Percentiles rank a stretch among this genome's conserved stretches.
Conservation (phyloP, 2,888 invertebrate genomes). For the Dexiosoma caninum region DNA sequence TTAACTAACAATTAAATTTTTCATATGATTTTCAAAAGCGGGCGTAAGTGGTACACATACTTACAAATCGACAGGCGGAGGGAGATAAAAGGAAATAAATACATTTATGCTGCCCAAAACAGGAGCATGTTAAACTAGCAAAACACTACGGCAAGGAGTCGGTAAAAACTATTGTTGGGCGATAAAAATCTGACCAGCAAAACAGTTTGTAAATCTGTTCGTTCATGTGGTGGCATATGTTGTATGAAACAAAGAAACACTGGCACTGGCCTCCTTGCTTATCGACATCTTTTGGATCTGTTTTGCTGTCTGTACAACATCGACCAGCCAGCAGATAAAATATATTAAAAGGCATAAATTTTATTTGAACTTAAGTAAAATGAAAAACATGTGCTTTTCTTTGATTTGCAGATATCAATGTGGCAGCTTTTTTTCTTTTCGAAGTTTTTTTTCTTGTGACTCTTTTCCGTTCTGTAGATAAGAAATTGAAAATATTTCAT, state of each 20-base stretch:
- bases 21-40: conserved; percentile 27
- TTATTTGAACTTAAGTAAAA: conserved; percentile 48
- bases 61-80: neutral
- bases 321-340: conserved; percentile 24
- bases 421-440: neutral
- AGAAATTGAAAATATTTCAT: conserved; percentile 32
- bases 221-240: conserved; percentile 49
- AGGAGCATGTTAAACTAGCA: conserved; percentile 12
- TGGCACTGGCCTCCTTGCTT: conserved; percentile 45
- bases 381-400: conserved; percentile 28
- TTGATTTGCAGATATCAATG: conserved; percentile 30
- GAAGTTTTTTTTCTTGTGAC: neutral
- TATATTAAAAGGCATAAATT: conserved; percentile 60
- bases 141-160: neutral
- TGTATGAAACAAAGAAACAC: conserved; percentile 2
- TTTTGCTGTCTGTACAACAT: neutral
- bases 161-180: conserved; percentile 16
- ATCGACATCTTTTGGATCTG: conserved; percentile 58
- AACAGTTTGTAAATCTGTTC: conserved; percentile 3
- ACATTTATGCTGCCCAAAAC: neutral
- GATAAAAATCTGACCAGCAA: conserved; percentile 1
- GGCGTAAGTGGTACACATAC: conserved; percentile 42
- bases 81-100: neutral
- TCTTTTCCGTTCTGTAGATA: neutral
- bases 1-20: conserved; percentile 57